These are phyloP conservation scores for Spialia ferax DNA, from an alignment of 2,888 invertebrate genomes.

Conservation along the genomic window DNA sequence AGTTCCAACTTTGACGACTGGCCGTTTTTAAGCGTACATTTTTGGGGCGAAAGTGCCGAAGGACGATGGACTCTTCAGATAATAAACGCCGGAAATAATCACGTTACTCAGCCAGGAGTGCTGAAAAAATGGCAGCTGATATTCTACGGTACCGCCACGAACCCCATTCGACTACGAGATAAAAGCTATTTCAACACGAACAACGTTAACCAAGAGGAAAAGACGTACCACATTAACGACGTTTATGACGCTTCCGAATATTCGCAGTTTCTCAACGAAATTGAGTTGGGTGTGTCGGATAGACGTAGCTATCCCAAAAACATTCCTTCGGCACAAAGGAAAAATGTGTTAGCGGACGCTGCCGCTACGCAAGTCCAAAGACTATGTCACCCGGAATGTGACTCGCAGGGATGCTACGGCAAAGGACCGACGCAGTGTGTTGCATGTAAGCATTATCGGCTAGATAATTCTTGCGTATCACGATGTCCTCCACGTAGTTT, in stretches of 20 bases:
- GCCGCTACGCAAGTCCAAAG: slow-evolving; percentile 88
- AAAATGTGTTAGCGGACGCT: slow-evolving; percentile 87
- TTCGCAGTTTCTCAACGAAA: slow-evolving; percentile 84
- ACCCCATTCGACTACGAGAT: slow-evolving; percentile 92
- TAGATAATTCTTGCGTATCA: slow-evolving; percentile 95
- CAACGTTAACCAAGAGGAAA: slow-evolving; percentile 73
- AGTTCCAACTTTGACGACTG: slow-evolving; percentile 98
- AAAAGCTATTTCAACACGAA: slow-evolving; percentile 82
- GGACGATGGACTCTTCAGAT: slow-evolving; percentile 96
- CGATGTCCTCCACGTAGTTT: slow-evolving; percentile 94
- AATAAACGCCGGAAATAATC: slow-evolving; percentile 90
- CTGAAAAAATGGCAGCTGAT: slow-evolving; percentile 98
- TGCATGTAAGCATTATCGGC: slow-evolving; percentile 92
- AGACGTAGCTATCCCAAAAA: slow-evolving; percentile 89
- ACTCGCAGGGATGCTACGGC: slow-evolving; percentile 93
- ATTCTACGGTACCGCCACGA: slow-evolving; percentile 96
- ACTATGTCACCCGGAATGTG: slow-evolving; percentile 94
- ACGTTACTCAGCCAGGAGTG: slow-evolving; percentile 94
- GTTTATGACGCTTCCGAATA: slow-evolving; percentile 87
- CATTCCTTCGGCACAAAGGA: slow-evolving; percentile 87
- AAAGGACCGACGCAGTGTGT: slow-evolving; percentile 94
- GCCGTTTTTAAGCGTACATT: slow-evolving; percentile 99
- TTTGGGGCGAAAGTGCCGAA: slow-evolving; percentile 98
- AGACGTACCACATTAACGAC: slow-evolving; percentile 89
- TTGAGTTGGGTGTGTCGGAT: slow-evolving; percentile 85